These are phyloP conservation scores for Chrysotoxum bicinctum DNA, from an alignment of 2,888 invertebrate genomes.

Conservation along the genomic window DNA sequence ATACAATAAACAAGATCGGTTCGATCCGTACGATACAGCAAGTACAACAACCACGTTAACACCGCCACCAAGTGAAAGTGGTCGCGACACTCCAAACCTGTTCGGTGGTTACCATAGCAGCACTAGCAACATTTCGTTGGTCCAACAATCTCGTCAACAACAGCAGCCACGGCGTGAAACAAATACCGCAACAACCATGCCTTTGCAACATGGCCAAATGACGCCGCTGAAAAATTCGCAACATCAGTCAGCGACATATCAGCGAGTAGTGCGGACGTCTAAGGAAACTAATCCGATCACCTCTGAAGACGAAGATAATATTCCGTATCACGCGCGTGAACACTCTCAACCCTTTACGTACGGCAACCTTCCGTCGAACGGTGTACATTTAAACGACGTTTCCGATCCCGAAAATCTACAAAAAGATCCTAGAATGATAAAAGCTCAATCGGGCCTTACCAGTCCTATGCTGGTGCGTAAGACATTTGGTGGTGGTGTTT, in stretches of 20 bases:
- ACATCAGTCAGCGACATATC: constrained; percentile 81
- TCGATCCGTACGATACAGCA: constrained; percentile 75
- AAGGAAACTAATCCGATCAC: constrained; percentile 74
- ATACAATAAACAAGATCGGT: constrained; percentile 70
- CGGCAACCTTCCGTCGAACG: constrained; percentile 84
- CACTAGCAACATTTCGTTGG: constrained; percentile 70
- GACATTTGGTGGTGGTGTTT: constrained; percentile 82
- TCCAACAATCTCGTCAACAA: constrained; percentile 65
- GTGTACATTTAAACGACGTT: constrained; percentile 76
- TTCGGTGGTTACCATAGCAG: constrained; percentile 65
- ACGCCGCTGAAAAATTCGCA: constrained; percentile 56
- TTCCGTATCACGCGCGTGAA: constrained; percentile 95
- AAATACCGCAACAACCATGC: constrained; percentile 33
- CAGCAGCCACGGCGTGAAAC: constrained; percentile 40
- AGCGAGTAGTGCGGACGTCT: constrained; percentile 81
- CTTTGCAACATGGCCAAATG: constrained; percentile 61
- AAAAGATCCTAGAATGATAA: constrained; percentile 83
- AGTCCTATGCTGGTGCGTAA: constrained; percentile 93
- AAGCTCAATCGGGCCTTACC: constrained; percentile 88
- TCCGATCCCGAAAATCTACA: constrained; percentile 79
- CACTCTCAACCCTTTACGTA: constrained; percentile 95
- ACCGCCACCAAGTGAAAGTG: constrained; percentile 76
- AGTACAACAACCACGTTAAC: constrained; percentile 76
- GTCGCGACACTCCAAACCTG: constrained; percentile 74
- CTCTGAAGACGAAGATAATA: constrained; percentile 83